These are phyloP conservation scores for Ciconia stormi DNA, from an alignment of 2,113 vertebrate species.

Conservation along the genomic window DNA sequence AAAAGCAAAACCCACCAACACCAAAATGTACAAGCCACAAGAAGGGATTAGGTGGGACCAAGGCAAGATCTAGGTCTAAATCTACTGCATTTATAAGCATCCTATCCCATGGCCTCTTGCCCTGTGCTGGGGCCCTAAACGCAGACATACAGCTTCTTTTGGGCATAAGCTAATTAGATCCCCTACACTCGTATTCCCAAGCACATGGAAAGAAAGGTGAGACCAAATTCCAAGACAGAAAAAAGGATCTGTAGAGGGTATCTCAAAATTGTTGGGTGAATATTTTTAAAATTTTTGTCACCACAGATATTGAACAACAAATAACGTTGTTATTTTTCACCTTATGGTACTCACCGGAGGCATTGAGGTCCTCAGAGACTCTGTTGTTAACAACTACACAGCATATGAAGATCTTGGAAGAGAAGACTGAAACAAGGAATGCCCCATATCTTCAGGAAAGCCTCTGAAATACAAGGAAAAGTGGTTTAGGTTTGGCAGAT, in stretches of 20 bases:
- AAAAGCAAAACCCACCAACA: not conserved
- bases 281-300: not conserved
- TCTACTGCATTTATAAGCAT: not conserved
- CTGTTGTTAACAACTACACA: not conserved
- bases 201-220: not conserved
- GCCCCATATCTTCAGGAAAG: not conserved
- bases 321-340: not conserved
- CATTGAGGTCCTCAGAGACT: fast-evolving
- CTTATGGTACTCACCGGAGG: not conserved
- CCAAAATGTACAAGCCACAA: not conserved
- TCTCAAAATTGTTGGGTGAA: not conserved
- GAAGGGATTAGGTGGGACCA: not conserved
- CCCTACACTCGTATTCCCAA: not conserved
- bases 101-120: not conserved
- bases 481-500: not conserved
- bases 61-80: not conserved
- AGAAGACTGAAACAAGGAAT: not conserved
- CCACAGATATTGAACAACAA: not conserved
- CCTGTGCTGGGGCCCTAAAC: not conserved
- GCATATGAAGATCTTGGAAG: not conserved
- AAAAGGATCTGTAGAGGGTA: not conserved
- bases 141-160: not conserved
- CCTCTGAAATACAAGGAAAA: not conserved
- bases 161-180: not conserved
- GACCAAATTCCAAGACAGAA: not conserved